phyloP scores from a whole-genome alignment of 2,113 vertebrate genomes.

The Paedocypris sp. region DNA sequence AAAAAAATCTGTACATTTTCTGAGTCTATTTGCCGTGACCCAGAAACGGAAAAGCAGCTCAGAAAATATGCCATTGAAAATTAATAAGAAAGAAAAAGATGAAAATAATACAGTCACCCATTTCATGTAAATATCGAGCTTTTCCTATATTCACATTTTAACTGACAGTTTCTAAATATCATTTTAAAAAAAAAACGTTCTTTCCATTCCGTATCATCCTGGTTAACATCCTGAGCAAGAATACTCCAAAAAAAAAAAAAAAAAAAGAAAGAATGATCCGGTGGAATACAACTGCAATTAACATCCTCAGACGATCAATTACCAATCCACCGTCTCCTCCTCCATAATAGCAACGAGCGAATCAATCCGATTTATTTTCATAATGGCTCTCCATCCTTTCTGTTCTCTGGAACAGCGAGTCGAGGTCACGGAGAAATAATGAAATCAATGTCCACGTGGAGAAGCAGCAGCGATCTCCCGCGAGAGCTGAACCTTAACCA shows the following conservation, averaged over 20 bases:
- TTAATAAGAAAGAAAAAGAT: too few species aligned
- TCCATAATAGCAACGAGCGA: constrained; percentile 1
- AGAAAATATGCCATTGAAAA: too few species aligned
- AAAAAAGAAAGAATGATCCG: background rate
- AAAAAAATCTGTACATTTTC: too few species aligned
- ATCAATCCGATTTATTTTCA: constrained; percentile 10
- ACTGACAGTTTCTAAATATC: too few species aligned
- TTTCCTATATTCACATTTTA: too few species aligned
- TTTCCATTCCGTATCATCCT: too few species aligned
- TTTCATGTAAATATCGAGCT: too few species aligned
- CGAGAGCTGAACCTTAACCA: constrained; percentile 42
- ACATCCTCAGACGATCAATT: background rate
- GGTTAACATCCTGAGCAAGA: background rate
- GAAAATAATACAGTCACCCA: too few species aligned
- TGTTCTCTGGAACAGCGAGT: background rate
- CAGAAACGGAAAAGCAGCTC: too few species aligned
- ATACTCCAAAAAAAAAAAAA: background rate
- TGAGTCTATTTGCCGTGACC: too few species aligned
- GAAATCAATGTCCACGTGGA: constrained; percentile 17
- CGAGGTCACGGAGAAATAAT: constrained; percentile 5
- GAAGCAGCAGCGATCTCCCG: background rate
- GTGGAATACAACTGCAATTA: background rate
- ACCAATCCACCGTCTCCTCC: background rate
- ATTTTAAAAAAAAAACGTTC: too few species aligned
- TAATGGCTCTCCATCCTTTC: background rate